Conservation (phyloP, 2,888 invertebrate genomes). For the Pecten maximus region DNA sequence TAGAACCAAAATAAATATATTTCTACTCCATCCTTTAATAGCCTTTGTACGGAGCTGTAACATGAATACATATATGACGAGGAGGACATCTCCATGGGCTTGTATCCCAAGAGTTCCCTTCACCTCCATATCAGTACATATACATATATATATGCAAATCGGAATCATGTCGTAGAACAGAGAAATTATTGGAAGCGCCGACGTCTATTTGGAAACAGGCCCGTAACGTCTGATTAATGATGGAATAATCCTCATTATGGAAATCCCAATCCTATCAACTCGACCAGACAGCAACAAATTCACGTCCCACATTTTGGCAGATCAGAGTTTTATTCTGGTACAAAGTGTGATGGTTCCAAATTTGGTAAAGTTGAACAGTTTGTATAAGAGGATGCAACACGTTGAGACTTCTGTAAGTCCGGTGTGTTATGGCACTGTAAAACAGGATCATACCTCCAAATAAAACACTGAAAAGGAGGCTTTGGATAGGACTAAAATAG, state of each 20-base stretch:
- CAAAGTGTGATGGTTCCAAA: background rate
- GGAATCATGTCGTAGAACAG: background rate
- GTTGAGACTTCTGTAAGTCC: too few relatives aligned
- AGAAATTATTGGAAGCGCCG: background rate
- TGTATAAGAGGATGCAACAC: background rate
- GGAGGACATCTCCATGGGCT: background rate
- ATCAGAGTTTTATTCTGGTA: background rate
- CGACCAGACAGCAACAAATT: background rate
- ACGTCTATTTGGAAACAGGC: background rate
- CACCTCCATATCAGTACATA: background rate
- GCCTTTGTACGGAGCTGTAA: too few relatives aligned
- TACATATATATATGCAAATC: conserved; percentile 5
- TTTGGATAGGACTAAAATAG: too few relatives aligned
- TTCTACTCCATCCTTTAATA: too few relatives aligned
- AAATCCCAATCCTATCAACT: background rate
- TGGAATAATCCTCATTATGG: background rate
- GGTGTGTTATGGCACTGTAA: too few relatives aligned
- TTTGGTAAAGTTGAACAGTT: background rate
- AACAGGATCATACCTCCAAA: too few relatives aligned
- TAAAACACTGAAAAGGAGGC: too few relatives aligned
- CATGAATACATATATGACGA: too few relatives aligned
- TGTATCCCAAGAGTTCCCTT: background rate
- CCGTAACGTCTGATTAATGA: conserved; percentile 19
- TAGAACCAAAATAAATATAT: too few relatives aligned
- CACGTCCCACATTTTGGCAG: background rate